Conservation (phyloP, 2,113 vertebrate genomes). For the Erythrolamprus reginae region DNA sequence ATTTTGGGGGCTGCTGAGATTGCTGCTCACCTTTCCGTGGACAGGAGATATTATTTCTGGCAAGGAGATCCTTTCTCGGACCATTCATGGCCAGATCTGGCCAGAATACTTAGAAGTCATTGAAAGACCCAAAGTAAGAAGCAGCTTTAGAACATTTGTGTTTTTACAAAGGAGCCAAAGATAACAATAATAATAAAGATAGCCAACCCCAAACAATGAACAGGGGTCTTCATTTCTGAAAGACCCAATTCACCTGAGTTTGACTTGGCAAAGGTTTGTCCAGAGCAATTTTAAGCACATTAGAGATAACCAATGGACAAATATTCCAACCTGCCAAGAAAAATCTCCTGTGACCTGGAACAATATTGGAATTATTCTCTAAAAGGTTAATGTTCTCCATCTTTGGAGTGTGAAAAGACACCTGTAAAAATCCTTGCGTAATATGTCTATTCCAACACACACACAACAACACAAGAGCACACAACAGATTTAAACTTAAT, state of each 20-base stretch:
- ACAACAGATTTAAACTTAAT: no score
- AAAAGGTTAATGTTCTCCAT: neutral
- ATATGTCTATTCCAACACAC: neutral
- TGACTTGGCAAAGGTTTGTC: neutral
- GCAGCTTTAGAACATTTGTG: neutral
- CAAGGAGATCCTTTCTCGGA: neutral
- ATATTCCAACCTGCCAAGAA: neutral
- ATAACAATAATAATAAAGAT: neutral
- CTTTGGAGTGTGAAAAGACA: no score
- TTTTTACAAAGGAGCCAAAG: neutral
- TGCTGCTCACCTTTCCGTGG: neutral
- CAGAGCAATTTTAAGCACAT: neutral
- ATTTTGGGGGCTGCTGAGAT: neutral
- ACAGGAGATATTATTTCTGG: neutral
- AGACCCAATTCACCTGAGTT: neutral
- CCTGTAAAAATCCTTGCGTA: neutral
- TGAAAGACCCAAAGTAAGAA: no score
- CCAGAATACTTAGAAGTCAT: neutral
- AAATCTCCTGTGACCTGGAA: neutral
- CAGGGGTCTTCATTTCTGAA: neutral
- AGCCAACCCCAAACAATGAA: neutral
- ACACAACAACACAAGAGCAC: no score
- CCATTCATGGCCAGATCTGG: neutral
- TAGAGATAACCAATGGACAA: neutral
- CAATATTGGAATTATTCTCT: neutral